Base-by-base conservation (phyloP, 1,140 invertebrate genomes). In the Hypothenemus hampei region DNA sequence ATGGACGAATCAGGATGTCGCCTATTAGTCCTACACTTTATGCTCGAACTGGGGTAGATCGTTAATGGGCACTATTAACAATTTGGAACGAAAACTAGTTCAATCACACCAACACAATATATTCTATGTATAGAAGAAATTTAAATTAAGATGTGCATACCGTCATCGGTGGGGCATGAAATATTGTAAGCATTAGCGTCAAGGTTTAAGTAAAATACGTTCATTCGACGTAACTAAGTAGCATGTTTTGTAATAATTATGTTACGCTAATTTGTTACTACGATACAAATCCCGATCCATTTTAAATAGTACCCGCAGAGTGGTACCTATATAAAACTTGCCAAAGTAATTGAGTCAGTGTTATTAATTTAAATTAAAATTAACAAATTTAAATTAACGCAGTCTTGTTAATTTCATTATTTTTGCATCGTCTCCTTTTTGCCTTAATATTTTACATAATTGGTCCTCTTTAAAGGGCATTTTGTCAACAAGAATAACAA, bases 21-120 rank as follows among this genome's bases (percentile, higher is more conserved):
- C 31, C 26, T 47, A 35, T 47, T 47, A 47, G 22, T 15, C 35
- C 22, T 35, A 47, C 31, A 47, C 31, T 47, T 45, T 45, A 45
- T 45, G 43, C n/a, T 15, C n/a, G 29, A 13, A 13, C 26, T 11
- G 26, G 26, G 26, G 26, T 13, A 13, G 26, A 13, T 13, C 26
- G 26, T 31, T 31, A 31, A 31, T 31, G n/a, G n/a, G n/a, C n/a
- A n/a, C n/a, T n/a, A n/a, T n/a, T n/a, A n/a, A n/a, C n/a, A n/a
- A n/a, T n/a, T n/a, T n/a, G n/a, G n/a, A n/a, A n/a, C n/a, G n/a
- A n/a, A n/a, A n/a, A n/a, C n/a, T n/a, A n/a, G n/a, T n/a, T n/a
- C n/a, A n/a, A n/a, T n/a, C n/a, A n/a, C n/a, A n/a, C n/a, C n/a
- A n/a, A n/a, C n/a, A n/a, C n/a, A n/a, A n/a, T n/a, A n/a, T n/a